phyloP scores from a whole-genome alignment of 2,113 vertebrate species.

The Leuciscus idus region DNA sequence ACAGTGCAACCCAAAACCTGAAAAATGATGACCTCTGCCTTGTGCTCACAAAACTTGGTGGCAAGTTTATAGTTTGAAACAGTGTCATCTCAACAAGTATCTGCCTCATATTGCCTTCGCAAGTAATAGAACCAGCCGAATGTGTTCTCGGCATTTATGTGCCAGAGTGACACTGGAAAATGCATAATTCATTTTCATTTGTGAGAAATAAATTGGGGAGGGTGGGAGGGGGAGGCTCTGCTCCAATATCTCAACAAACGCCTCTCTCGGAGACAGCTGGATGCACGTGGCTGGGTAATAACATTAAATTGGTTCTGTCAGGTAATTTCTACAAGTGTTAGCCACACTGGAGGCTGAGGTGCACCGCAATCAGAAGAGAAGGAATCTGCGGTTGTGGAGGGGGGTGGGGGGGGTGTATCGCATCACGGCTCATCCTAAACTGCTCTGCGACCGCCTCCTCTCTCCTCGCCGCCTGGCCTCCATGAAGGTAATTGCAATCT shows the following conservation, averaged over 20 bases:
- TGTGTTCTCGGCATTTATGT: conserved; percentile 48
- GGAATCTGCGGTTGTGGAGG: conserved; percentile 17
- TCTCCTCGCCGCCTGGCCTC: conserved; percentile 37
- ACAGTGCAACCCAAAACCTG: background rate
- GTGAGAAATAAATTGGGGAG: conserved; percentile 59
- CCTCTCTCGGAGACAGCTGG: conserved; percentile 61
- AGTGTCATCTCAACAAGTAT: conserved; percentile 3
- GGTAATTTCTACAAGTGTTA: conserved; percentile 82
- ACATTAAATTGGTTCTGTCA: conserved; percentile 80
- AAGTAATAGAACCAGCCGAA: conserved; percentile 46
- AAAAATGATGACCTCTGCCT: background rate
- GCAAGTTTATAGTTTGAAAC: conserved; percentile 53
- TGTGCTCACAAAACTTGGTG: conserved; percentile 35
- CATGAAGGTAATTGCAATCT: conserved; percentile 60
- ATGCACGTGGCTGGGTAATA: conserved; percentile 75
- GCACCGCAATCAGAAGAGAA: conserved; percentile 51
- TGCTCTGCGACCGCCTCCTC: conserved; percentile 34
- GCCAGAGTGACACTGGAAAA: conserved; percentile 65
- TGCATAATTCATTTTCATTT: conserved; percentile 81
- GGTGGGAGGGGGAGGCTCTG: conserved; percentile 36
- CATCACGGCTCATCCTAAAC: conserved; percentile 52
- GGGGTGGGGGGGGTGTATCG: conserved; percentile 10
- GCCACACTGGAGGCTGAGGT: conserved; percentile 68
- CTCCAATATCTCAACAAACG: conserved; percentile 52
- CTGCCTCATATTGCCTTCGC: conserved; percentile 41